These are phyloP conservation scores for Xanthostigma xanthostigma DNA, from an alignment of 2,888 invertebrate genomes.

Conservation along the genomic window DNA sequence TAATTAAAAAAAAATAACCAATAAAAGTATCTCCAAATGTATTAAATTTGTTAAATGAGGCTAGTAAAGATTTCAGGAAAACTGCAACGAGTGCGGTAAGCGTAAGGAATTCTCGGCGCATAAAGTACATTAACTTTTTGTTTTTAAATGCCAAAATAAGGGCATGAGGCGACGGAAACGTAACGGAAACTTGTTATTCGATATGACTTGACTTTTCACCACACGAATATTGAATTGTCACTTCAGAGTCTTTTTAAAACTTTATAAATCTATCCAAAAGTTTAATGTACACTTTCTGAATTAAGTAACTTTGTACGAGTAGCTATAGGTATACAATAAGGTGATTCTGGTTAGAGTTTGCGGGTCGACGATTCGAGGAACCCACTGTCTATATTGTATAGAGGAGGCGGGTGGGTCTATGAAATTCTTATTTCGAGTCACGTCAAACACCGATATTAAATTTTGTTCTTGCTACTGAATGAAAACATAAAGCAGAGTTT, in stretches of 20 bases:
- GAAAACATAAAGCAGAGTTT: no score
- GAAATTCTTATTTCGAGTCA: not conserved
- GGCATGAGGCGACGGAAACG: no score
- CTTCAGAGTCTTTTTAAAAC: not conserved
- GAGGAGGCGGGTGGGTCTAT: not conserved
- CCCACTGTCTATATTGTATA: not conserved
- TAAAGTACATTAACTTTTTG: no score
- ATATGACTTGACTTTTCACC: not conserved
- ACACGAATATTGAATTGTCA: not conserved
- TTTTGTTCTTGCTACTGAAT: not conserved
- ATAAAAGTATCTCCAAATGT: no score
- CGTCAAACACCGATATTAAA: not conserved
- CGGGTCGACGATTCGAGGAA: not conserved
- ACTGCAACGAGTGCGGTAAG: no score
- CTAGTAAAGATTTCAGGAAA: no score
- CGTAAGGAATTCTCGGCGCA: no score
- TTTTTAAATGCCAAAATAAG: no score
- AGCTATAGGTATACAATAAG: not conserved
- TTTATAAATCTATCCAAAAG: not conserved
- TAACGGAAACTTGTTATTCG: not conserved
- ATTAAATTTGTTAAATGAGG: no score
- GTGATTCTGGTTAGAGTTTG: not conserved
- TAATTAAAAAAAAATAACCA: no score
- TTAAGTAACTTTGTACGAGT: not conserved
- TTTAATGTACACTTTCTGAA: not conserved